Base-by-base conservation (phyloP, 1,140 invertebrate species). In the Drosophila chauvacae region DNA sequence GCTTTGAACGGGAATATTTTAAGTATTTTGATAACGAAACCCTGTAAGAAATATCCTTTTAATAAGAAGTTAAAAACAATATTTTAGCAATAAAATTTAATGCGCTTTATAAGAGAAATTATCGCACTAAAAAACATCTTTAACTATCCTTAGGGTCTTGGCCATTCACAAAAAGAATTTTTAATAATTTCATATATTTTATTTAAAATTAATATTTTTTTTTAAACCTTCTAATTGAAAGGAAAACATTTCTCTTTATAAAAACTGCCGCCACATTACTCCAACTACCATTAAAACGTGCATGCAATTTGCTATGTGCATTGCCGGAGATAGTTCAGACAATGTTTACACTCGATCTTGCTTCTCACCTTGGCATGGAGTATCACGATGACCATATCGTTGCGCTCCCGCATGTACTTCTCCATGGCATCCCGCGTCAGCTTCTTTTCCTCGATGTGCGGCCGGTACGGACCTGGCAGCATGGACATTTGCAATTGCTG, bases 371-470 rank as follows among this genome's bases (percentile, higher is more conserved):
- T 99, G 7, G 99, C 99, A 94, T 99, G 99, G 53, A 99, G 94
- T 65, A 99, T 99, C 6, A 99, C 97, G 23, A 99, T 96, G 5
- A 98, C 96, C 96, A 99, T 98, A 92, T 99, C 98, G 76, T 97
- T 97, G 80, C 97, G 95, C 81, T 99, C 98, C 33, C 97, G 95
- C 58, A 99, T 94, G 93, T 99, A 99, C 45, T 97, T 95, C 92
- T 98, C 97, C 98, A 99, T 99, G 14, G 98, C 97, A 82, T 99
- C 98, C 47, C 98, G 95, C 13, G 97, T 98, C 37, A 98, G 94
- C 63, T 97, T 94, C 79, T 97, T 96, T 77, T 97, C 97, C 90
- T 97, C 97, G 57, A 92, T 93, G 59, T 90, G 90, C 33, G 88
- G 78, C 94, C 91, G 73, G 56, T 90, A 88, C 94, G 91, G 77